A percentile compares a stretch with the other conserved stretches of the same genome.
These are phyloP conservation scores for Forbesichthys papilliferus DNA, from an alignment of 2,113 vertebrate genomes.

Conservation along the genomic window DNA sequence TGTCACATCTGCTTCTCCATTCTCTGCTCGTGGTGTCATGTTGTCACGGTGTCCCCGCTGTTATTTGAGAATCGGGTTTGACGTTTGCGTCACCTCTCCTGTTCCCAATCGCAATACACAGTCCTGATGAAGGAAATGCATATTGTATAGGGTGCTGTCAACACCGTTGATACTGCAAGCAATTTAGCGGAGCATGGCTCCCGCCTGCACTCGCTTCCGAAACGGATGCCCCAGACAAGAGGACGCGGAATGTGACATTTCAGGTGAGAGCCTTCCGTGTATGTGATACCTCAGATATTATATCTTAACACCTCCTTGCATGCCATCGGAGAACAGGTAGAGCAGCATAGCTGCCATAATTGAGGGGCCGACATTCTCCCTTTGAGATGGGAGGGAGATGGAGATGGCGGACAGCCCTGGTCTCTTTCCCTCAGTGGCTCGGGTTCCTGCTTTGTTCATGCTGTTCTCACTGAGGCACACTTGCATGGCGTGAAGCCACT, in stretches of 20 bases:
- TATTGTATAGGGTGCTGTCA: no score
- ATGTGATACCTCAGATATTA: constrained; percentile 53
- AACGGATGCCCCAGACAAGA: constrained; percentile 38
- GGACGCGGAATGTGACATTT: constrained; percentile 31
- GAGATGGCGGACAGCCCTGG: constrained; percentile 43
- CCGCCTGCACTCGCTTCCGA: constrained; percentile 34
- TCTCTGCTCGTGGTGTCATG: constrained; percentile 31
- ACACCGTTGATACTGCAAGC: no score
- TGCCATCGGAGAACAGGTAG: constrained; percentile 51
- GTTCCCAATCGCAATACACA: background rate
- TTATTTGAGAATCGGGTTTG: constrained; percentile 37
- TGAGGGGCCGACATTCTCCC: constrained; percentile 50
- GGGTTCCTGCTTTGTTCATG: background rate
- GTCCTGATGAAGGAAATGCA: no score
- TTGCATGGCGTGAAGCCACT: constrained; percentile 22
- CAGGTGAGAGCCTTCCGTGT: constrained; percentile 11
- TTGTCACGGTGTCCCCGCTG: constrained; percentile 32
- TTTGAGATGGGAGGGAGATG: constrained; percentile 26
- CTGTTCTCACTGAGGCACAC: constrained; percentile 24
- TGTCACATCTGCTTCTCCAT: constrained; percentile 27
- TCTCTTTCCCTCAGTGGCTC: constrained; percentile 15
- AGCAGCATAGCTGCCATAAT: constrained; percentile 53
- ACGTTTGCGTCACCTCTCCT: constrained; percentile 41
- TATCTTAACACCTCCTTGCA: constrained; percentile 65
- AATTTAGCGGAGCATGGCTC: background rate